Evolutionary conservation across 2,113 vertebrate genomes (phyloP).

Genomic region (Butorides virescens): DNA sequence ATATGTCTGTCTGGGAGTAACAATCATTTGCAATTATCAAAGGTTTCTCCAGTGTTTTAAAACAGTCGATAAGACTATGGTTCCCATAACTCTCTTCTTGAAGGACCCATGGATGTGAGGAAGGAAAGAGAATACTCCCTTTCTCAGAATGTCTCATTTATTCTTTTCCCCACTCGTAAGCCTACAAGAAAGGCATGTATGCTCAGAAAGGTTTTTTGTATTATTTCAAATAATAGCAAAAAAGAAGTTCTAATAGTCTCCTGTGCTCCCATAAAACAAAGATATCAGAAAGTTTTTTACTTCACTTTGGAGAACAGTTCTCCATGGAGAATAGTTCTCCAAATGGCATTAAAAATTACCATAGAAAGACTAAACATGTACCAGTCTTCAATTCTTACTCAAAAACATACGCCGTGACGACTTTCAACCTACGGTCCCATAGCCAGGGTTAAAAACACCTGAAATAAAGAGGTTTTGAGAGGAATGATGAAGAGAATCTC

Average conservation of each 20-base stretch:
- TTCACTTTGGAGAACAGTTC: not conserved
- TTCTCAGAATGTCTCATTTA: not conserved
- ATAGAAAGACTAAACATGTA: not conserved
- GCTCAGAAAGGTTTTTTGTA: not conserved
- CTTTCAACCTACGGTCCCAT: not conserved
- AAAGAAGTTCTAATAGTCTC: slow-evolving; percentile 23
- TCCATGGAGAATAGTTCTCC: not conserved
- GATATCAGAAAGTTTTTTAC: not conserved
- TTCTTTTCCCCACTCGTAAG: not conserved
- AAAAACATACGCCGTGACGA: not conserved
- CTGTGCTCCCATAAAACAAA: not conserved
- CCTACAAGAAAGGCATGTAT: not conserved
- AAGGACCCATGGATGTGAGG: not conserved
- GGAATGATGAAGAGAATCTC: not conserved
- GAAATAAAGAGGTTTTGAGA: not conserved
- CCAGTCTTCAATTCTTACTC: not conserved
- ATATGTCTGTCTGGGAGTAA: not conserved
- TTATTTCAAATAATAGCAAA: not conserved
- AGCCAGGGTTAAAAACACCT: not conserved
- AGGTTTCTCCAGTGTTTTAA: not conserved
- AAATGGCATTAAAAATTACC: not conserved
- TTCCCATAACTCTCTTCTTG: not conserved
- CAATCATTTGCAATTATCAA: not conserved
- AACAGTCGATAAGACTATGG: not conserved
- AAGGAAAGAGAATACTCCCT: not conserved